Evolutionary conservation across 2,888 invertebrate genomes (phyloP).

Genomic region (Drosophila prolongata): DNA sequence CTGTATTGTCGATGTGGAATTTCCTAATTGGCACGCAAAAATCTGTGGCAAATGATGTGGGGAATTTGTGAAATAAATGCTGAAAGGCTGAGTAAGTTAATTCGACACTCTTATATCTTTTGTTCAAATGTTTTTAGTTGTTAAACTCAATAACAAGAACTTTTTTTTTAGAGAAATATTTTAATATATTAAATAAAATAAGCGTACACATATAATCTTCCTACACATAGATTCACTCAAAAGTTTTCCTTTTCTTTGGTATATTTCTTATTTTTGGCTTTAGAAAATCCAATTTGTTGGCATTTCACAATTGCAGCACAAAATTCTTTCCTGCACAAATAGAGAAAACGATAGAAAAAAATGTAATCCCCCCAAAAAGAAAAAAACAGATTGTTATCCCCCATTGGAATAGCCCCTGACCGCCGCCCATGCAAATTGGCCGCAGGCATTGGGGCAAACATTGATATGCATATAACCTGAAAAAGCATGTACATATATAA

Average conservation of each 20-base stretch:
- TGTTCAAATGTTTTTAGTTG: too few relatives aligned
- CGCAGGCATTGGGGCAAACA: constrained; percentile 63
- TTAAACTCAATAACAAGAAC: too few relatives aligned
- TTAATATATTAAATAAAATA: too few relatives aligned
- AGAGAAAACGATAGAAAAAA: constrained; percentile 16
- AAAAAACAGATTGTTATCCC: constrained; percentile 32
- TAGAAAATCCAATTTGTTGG: constrained; percentile 64
- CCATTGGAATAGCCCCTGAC: neutral
- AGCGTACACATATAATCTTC: neutral
- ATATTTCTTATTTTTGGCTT: constrained; percentile 20
- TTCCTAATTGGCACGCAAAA: constrained; percentile 12
- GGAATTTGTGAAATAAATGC: neutral
- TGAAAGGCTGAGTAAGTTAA: neutral
- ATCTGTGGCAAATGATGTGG: neutral
- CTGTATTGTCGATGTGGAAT: neutral
- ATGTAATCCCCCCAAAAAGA: neutral
- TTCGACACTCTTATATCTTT: neutral
- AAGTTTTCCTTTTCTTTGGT: constrained; percentile 4
- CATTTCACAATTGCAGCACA: constrained; percentile 63
- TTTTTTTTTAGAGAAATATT: too few relatives aligned
- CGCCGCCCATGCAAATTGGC: constrained; percentile 67
- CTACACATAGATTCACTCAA: neutral
- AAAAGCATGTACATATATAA: constrained; percentile 9
- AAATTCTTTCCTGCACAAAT: constrained; percentile 34
- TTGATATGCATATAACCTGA: constrained; percentile 35